Base-by-base conservation (phyloP, 2,797 vertebrate species). In the Lutjanus campechanus region DNA sequence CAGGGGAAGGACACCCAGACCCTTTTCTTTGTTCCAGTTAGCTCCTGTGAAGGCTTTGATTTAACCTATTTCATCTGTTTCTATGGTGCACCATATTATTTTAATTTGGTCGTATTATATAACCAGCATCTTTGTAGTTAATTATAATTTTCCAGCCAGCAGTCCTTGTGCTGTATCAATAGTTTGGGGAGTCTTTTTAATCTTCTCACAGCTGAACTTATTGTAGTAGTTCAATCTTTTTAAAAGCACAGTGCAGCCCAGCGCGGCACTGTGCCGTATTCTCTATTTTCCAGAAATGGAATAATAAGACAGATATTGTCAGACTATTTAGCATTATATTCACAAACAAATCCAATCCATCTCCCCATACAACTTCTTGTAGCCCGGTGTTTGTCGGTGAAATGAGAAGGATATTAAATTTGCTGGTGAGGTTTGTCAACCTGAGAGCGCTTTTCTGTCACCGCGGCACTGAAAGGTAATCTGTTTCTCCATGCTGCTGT, bases 401-500 rank as follows among this genome's bases (percentile, higher is more conserved):
- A 83, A 89, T 66, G 73, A 86, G 81, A 19, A 69, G 79, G 77
- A 91, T 89, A 82, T 87, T 83, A 84, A 75, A 92, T 91, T 79
- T 83, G 76, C 81, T 66, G 67, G 36, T 56, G 84, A 80, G 80
- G 79, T 88, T 88, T 88, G 86, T 91, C 85, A 90, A 90, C 89
- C 89, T 84, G 89, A 87, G 81, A 85, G 79, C 29, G 56, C 74
- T 79, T 79, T 76, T 83, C 87, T 87, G 89, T 89, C 89, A 69
- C 71, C 11, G 36, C 60, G 1, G 79, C 86, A 60, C 53, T 76
- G 70, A 85, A 86, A 89, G 81, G 80, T 92, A 92, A 93, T 93
- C 91, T 90, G 85, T 84, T 91, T 90, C 81, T 91, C 85, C 88
- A 89, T 74, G 91, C 89, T 66, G 78, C 88, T 75, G 92, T 86